phyloP scores from a whole-genome alignment of 2,797 vertebrate genomes.

The Hemitrygon akajei region DNA sequence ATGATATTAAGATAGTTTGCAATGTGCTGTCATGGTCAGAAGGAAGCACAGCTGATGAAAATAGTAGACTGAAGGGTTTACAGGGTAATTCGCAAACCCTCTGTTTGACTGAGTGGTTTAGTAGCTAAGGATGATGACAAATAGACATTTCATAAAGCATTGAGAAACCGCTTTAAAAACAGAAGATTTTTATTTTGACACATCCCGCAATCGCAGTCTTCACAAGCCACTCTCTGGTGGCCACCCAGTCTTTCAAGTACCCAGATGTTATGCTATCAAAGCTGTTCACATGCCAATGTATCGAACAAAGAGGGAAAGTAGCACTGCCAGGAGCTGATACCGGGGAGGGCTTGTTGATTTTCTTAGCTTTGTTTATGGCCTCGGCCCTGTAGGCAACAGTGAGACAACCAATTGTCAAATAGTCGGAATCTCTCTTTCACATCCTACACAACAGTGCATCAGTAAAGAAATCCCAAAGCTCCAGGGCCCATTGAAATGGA shows the following conservation, averaged over 20 bases:
- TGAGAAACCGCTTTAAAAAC: not conserved
- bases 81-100: not conserved
- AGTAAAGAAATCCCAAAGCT: conserved; percentile 22
- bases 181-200: not conserved
- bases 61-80: not conserved
- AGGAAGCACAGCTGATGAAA: not conserved
- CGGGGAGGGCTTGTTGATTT: conserved; percentile 30
- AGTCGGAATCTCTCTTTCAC: conserved; percentile 30
- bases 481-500: conserved; percentile 25
- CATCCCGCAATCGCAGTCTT: not conserved
- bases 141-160: not conserved
- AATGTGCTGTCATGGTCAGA: no score
- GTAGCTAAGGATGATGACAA: not conserved
- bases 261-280: conserved; percentile 30
- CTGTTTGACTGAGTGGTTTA: not conserved
- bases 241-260: conserved; percentile 31
- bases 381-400: conserved; percentile 9
- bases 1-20: not conserved
- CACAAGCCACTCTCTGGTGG: not conserved
- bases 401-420: not conserved
- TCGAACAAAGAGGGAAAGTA: conserved; percentile 25
- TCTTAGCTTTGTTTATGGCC: conserved; percentile 10
- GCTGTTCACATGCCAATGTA: conserved; percentile 23
- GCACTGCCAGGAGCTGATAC: conserved; percentile 21
- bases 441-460: not conserved